Percentiles rank a stretch among this genome's conserved stretches.
These are phyloP conservation scores for Loripinus fragilis DNA, from an alignment of 2,888 invertebrate genomes.

Conservation along the genomic window DNA sequence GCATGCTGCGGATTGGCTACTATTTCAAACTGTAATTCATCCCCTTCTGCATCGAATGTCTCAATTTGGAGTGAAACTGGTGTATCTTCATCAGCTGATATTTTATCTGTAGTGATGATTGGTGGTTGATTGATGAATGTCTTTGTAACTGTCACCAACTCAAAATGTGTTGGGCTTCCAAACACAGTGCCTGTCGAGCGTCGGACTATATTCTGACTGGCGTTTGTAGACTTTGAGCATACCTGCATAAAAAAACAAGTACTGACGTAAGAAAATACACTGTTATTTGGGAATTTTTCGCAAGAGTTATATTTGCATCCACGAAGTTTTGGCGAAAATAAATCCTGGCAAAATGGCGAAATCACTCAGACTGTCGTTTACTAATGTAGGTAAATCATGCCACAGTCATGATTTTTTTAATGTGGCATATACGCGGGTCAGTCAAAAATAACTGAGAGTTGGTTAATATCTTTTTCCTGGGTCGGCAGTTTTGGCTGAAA, in stretches of 20 bases:
- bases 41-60: constrained; percentile 56
- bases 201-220: neutral
- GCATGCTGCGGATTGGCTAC: constrained; percentile 36
- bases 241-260: neutral
- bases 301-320: no score
- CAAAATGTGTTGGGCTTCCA: constrained; percentile 18
- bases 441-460: no score
- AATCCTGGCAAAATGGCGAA: no score
- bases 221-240: neutral
- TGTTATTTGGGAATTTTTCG: no score
- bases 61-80: constrained; percentile 23
- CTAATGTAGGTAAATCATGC: no score
- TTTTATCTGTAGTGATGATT: constrained; percentile 35
- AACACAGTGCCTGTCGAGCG: constrained; percentile 1
- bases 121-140: constrained; percentile 43
- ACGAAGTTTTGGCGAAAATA: no score
- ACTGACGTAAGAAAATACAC: no score
- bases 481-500: no score
- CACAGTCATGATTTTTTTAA: no score
- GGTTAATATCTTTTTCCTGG: no score
- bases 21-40: constrained; percentile 52
- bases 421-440: no score
- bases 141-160: constrained; percentile 26
- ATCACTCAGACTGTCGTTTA: no score
- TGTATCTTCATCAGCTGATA: constrained; percentile 36